Evolutionary conservation across 64 coral and sea anemone genomes (phyloP), one percentile per base, ranked within the genome.

Genomic region (Montipora sp.): DNA sequence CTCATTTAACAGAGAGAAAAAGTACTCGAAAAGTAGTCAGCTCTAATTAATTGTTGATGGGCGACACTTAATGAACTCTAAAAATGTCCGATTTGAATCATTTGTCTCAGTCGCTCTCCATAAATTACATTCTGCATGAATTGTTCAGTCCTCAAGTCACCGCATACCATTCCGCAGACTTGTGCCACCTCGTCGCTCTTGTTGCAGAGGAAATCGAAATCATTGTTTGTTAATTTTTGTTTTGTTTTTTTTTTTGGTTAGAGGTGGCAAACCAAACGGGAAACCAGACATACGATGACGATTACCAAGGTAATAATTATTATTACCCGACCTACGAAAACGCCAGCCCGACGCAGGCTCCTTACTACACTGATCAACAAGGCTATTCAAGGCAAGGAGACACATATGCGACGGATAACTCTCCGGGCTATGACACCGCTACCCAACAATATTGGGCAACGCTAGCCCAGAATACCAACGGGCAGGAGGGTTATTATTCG

Each of bases 201-300:
- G 36, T 36, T 36, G 36, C 36, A 27, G n/a, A 55, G 14, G 60
- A 3, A 63, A 11, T 15, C 60, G 14, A 14, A 15, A 55, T 55
- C 51, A 55, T 10, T 55, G 36, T 2, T 57, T 11, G 53, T 57
- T 57, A 8, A 57, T 63, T 63, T 19, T 12, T 63, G 8, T 63
- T 15, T 11, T 12, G 2, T 63, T 7, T 78, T 50, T 0, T 78
- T 49, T 75, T 49, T 49, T 47, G 6, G 12, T 78, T 46, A 78
- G 75, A 78, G 18, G 75, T 75, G 8, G 6, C 75, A 24, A 82
- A 82, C 24, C 12, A 63, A 16, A 61, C 21, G 18, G 18, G 9
- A 13, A 71, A 89, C 57, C 87, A 89, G 59, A 51, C 87, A 3
- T 60, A 72, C n/a, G 36, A 36, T 36, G 60, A 89, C 48, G 73